Conservation (phyloP, 35 echinoderm and acorn worm species). For the Apostichopus parvimensis region DNA sequence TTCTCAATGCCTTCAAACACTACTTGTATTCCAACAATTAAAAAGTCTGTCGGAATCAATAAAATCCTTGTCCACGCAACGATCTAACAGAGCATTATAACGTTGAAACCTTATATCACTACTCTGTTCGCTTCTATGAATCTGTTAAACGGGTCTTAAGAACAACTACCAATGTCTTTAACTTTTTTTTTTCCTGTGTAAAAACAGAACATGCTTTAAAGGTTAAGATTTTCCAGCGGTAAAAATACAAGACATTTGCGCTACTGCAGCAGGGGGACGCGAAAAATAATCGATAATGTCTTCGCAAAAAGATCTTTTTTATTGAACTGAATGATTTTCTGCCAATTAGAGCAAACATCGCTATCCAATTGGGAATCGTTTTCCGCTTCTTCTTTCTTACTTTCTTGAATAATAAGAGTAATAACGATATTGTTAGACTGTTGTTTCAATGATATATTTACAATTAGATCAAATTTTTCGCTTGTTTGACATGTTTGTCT, state of each 20-base stretch:
- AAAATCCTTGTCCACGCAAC: background rate
- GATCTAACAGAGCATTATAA: background rate
- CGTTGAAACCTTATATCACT: background rate
- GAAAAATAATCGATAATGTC: slow-evolving; percentile 14
- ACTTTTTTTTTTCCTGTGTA: background rate
- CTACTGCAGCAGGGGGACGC: background rate
- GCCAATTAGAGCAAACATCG: slow-evolving; percentile 25
- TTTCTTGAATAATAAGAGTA: background rate
- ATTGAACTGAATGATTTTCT: slow-evolving; percentile 43
- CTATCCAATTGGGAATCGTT: background rate
- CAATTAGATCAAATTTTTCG: background rate
- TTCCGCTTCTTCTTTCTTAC: background rate
- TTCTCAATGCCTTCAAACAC: background rate
- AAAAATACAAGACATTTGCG: slow-evolving; percentile 12
- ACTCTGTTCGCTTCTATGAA: background rate
- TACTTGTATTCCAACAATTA: background rate
- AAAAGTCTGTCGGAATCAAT: background rate
- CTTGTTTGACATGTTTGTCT: background rate
- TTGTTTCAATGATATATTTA: background rate
- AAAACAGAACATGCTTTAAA: background rate
- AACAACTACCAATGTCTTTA: background rate
- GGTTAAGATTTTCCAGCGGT: background rate
- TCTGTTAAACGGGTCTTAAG: background rate
- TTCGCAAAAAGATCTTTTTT: slow-evolving; percentile 27
- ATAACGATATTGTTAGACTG: background rate